Base-by-base conservation (phyloP, 2,888 invertebrate species). In the Hypolimnas misippus region DNA sequence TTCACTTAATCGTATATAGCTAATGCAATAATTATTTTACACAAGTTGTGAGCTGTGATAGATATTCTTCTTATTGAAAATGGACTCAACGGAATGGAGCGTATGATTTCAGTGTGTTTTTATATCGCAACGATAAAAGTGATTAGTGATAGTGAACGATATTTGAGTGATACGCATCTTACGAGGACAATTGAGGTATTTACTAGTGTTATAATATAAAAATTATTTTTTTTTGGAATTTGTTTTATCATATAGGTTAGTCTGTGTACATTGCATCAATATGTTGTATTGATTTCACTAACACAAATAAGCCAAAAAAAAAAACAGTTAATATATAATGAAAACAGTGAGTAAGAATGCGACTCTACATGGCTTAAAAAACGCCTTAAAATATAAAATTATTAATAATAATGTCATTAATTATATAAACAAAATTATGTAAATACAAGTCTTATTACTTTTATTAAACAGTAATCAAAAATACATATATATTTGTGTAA, bases 131-230 rank as follows among this genome's bases (percentile, higher is more conserved):
- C 82, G 83, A 86, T 85, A 76, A 82, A 78, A 89, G 92, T 92
- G 92, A 85, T 86, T 84, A 86, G 91, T 92, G 92, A 87, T 87
- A 88, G 92, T 92, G 92, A 86, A 81, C 86, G 70, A 81, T 81
- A 78, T 83, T 84, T 75, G 59, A 76, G 92, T 92, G 91, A 88
- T 87, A 83, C 77, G 67, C 79, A 75, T 73, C 81, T 75, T 76
- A 81, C 82, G 77, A 84, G 89, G 87, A 87, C 87, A 86, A 72
- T 86, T 70, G 68, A 91, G 91, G 91, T 92, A 89, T 76, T 82
- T 63, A 31, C 51, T 54, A 19, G 40, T 52, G 46, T 62, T 62
- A 35, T 46, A 3, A 1, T 46, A 5, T 53, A 38, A 35, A 1
- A 6, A 35, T 38, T 46, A 53, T 0, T 38, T 29, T 3, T 19